Base-by-base conservation (phyloP, 2,888 invertebrate genomes). In the Halocaridina rubra region DNA sequence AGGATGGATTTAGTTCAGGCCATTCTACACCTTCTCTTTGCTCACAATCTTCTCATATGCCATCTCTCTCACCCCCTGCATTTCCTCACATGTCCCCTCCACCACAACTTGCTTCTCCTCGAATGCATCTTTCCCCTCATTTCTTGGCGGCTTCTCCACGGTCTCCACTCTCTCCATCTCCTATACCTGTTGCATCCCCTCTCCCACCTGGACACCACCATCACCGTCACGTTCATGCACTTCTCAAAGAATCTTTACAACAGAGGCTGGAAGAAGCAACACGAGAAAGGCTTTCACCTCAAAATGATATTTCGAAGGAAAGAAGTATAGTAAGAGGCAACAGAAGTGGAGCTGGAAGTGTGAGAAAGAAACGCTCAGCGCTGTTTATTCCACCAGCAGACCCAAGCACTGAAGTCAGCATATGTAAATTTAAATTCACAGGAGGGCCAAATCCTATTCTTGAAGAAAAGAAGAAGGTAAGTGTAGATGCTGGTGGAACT, bases 351-450 rank as follows among this genome's bases (percentile, higher is more conserved):
- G 33, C 59, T 19, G 82, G 82, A 46, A 30, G 69, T 29, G 84
- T 80, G 30, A 80, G 88, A 13, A 86, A 82, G 61, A 88, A 88
- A 46, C 77, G 88, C 19, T 86, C 88, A 0, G 74, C 88, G 16
- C 76, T 88, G n/a, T 86, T 85, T 78, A 81, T 88, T 27, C 88
- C 88, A 5, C 86, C 86, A 10, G 84, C 81, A 22, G 80, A 84
- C 33, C 80, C 84, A 53, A 84, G 61, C 72, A 88, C 84, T 1
- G 88, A 91, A 88, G 97, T 96, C 61, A 95, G 95, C 91, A 97
- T 97, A 90, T 97, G 97, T 90, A 97, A 97, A 91, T 97, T 97
- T 90, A 97, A 97, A 90, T 97, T 97, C 90, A 97, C 96, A 0
- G 97, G 97, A 0, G 97, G 97, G 0, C 96, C 96, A 0, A 96